Evolutionary conservation across 2,888 invertebrate species (phyloP), one percentile per base, ranked within the genome.

Genomic region (Eudemis profundana): DNA sequence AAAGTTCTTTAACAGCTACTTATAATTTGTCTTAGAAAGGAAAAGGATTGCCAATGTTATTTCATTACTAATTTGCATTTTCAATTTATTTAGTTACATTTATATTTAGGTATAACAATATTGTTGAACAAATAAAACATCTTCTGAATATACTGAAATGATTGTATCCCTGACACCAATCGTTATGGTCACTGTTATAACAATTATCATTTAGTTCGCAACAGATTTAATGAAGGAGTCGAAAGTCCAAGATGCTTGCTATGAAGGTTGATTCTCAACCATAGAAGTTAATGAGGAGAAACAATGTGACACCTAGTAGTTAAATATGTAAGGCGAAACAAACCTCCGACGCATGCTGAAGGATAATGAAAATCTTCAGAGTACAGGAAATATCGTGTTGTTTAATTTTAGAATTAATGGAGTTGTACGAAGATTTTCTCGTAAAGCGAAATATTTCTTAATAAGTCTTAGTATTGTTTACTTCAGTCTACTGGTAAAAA

Each of bases 251-350:
- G 56, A 29, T 56, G 56, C 17, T n/a, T n/a, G 56, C 42, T 44
- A 56, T 29, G 29, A 56, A 56, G 56, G 56, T 56, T 40, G 29
- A 56, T 56, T 56, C 56, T 19, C 29, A 56, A 56, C 56, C 29
- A 44, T 56, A 42, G 56, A 42, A 56, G 42, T 56, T 42, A 42
- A 56, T 56, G 27, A 56, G 12, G 17, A 44, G 29, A 44, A 42
- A 56, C 56, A 56, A 56, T 56, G 56, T 56, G 27, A 54, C 42
- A 54, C 54, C 54, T 42, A 54, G 44, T 56, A 29, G 42, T 56
- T 56, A 44, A 44, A 56, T 44, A 56, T 17, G 27, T 53, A 54
- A 54, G 54, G 15, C 38, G 19, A 54, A 53, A 54, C 27, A 12
- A 42, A 15, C 14, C 14, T 21, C 21, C 40, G n/a, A 27, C 17